Conservation (phyloP, 1,140 invertebrate genomes). For the Drosophila elegans region DNA sequence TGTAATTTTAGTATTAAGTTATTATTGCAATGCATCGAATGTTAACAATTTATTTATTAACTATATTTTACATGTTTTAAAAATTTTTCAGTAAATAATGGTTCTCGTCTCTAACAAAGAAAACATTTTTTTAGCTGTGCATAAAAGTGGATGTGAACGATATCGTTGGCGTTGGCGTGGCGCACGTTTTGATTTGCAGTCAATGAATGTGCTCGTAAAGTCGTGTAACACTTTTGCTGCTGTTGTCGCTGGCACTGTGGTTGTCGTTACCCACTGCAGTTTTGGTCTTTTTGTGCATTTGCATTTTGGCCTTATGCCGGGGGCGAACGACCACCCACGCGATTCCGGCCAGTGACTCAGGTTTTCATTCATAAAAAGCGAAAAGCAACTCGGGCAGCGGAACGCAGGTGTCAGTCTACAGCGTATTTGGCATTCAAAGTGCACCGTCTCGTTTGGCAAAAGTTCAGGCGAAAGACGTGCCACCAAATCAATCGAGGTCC, state of each 20-base stretch:
- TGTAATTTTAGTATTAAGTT: too few species aligned
- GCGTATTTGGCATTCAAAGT: slow-evolving; percentile 69
- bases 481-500: slow-evolving; percentile 48
- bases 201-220: slow-evolving; percentile 77
- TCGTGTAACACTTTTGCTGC: slow-evolving; percentile 68
- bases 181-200: slow-evolving; percentile 79
- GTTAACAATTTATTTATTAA: too few species aligned
- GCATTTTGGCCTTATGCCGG: slow-evolving; percentile 70
- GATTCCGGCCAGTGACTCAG: slow-evolving; percentile 57
- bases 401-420: slow-evolving; percentile 46
- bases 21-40: too few species aligned
- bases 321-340: slow-evolving; percentile 67
- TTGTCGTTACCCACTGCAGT: slow-evolving; percentile 49
- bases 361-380: slow-evolving; percentile 71
- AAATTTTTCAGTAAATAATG: too few species aligned
- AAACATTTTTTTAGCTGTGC: background rate
- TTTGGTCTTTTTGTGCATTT: slow-evolving; percentile 64
- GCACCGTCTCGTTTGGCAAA: slow-evolving; percentile 69
- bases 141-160: slow-evolving; percentile 10
- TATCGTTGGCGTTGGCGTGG: slow-evolving; percentile 61
- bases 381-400: slow-evolving; percentile 32
- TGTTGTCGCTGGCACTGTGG: slow-evolving; percentile 36
- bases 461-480: slow-evolving; percentile 69
- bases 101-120: too few species aligned
- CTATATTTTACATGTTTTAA: too few species aligned